Evolutionary conservation across 2,888 invertebrate species (phyloP).

Genomic region (Ormia ochracea): DNA sequence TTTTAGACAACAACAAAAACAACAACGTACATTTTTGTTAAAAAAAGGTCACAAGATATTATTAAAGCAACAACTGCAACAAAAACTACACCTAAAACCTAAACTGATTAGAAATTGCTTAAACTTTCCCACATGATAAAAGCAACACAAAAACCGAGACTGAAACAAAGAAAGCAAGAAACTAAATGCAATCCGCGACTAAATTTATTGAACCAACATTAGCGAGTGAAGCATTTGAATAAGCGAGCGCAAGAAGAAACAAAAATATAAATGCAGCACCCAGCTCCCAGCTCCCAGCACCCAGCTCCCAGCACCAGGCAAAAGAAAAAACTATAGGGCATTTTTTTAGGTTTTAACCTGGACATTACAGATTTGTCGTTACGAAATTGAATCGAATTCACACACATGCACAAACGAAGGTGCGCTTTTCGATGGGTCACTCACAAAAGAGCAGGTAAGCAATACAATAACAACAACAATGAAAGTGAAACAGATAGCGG

Average conservation of each 20-base stretch:
- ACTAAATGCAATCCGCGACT: conserved; percentile 63
- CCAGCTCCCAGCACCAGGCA: conserved; percentile 15
- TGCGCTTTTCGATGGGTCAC: not conserved
- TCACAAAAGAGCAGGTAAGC: conserved; percentile 52
- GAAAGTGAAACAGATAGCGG: conserved; percentile 48
- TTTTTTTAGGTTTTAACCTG: conserved; percentile 38
- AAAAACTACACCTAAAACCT: conserved; percentile 40
- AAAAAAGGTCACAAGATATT: conserved; percentile 60
- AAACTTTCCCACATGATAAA: conserved; percentile 59
- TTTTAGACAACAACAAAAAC: conserved; percentile 2
- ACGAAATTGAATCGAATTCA: conserved; percentile 55
- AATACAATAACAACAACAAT: conserved; percentile 5
- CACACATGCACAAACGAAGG: not conserved
- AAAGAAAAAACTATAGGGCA: not conserved
- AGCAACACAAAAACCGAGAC: conserved; percentile 13
- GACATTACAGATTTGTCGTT: conserved; percentile 63
- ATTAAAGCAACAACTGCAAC: conserved; percentile 52
- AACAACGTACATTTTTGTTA: not conserved
- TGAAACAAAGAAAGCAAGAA: conserved; percentile 37
- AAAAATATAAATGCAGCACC: no score
- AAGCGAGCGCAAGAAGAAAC: conserved; percentile 32
- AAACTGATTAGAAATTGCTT: conserved; percentile 62
- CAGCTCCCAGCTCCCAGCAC: not conserved
- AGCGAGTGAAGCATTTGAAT: conserved; percentile 51
- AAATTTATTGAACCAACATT: conserved; percentile 63